These are phyloP conservation scores for Mormyrops attenuatus DNA, from an alignment of 2,797 vertebrate genomes.

Conservation along the genomic window DNA sequence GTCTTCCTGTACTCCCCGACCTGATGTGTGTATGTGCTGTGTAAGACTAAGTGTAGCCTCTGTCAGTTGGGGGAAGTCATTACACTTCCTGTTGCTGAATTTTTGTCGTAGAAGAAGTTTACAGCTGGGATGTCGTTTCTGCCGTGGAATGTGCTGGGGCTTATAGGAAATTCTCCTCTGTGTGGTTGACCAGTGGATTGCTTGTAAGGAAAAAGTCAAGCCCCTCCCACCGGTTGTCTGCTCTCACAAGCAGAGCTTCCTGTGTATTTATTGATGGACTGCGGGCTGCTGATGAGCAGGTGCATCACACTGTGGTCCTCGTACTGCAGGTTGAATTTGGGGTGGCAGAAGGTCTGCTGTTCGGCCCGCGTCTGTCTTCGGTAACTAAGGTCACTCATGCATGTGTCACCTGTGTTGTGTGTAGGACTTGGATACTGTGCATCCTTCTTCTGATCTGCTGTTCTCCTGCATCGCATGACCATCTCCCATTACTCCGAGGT, in stretches of 20 bases:
- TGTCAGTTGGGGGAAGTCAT: slow-evolving; percentile 50
- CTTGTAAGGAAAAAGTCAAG: background rate
- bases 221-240: background rate
- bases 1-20: background rate
- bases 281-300: background rate
- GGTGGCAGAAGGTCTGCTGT: background rate
- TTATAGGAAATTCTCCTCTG: slow-evolving; percentile 19
- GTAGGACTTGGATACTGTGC: background rate
- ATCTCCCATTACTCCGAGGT: background rate
- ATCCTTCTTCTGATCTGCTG: background rate
- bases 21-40: background rate
- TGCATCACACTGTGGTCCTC: background rate
- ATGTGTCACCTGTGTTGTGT: background rate
- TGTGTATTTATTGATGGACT: background rate
- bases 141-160: slow-evolving; percentile 27
- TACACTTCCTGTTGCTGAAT: slow-evolving; percentile 45
- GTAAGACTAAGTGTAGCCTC: background rate
- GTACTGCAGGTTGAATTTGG: background rate
- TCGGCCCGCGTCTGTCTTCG: background rate
- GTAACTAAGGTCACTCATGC: background rate
- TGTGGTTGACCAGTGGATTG: background rate
- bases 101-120: background rate
- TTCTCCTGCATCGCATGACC: background rate
- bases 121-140: slow-evolving; percentile 17
- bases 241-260: background rate